Conservation (phyloP, 2,797 vertebrate genomes). For the Hydrocynus forskahlii region DNA sequence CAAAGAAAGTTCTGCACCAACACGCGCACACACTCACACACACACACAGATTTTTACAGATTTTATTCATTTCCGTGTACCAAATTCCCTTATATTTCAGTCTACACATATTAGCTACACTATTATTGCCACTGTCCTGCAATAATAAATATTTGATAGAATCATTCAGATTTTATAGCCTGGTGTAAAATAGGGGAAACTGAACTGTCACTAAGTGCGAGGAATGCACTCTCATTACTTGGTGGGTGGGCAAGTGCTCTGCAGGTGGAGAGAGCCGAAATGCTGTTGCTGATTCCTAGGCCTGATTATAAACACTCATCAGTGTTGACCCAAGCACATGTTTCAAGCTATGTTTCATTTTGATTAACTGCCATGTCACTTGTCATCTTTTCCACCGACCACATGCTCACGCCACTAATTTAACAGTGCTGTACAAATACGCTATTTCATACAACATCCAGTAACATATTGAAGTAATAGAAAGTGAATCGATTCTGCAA, state of each 20-base stretch:
- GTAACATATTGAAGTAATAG: constrained; percentile 17
- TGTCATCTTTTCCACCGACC: constrained; percentile 51
- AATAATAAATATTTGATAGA: constrained; percentile 56
- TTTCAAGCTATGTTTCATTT: constrained; percentile 66
- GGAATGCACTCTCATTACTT: constrained; percentile 54
- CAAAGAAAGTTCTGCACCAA: not conserved
- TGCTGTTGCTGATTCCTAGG: constrained; percentile 62
- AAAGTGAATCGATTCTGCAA: constrained; percentile 10
- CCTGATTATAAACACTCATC: constrained; percentile 72
- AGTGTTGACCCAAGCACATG: constrained; percentile 67
- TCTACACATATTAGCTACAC: constrained; percentile 28
- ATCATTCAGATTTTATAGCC: constrained; percentile 53
- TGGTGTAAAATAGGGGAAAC: constrained; percentile 41
- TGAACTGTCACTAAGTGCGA: constrained; percentile 28
- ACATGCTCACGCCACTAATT: constrained; percentile 55
- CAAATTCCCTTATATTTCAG: not conserved
- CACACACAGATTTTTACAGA: not conserved
- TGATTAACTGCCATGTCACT: constrained; percentile 64
- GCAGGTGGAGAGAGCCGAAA: constrained; percentile 49
- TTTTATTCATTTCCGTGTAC: not conserved
- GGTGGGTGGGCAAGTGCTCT: constrained; percentile 72
- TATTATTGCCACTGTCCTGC: constrained; percentile 1
- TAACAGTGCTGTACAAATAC: constrained; percentile 59
- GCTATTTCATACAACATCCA: constrained; percentile 34
- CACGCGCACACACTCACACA: too few relatives aligned